Percentiles rank a stretch among this genome's conserved stretches.
Evolutionary conservation across 92 coral and sea anemone species (phyloP).

Genomic region (Heteractis magnifica): DNA sequence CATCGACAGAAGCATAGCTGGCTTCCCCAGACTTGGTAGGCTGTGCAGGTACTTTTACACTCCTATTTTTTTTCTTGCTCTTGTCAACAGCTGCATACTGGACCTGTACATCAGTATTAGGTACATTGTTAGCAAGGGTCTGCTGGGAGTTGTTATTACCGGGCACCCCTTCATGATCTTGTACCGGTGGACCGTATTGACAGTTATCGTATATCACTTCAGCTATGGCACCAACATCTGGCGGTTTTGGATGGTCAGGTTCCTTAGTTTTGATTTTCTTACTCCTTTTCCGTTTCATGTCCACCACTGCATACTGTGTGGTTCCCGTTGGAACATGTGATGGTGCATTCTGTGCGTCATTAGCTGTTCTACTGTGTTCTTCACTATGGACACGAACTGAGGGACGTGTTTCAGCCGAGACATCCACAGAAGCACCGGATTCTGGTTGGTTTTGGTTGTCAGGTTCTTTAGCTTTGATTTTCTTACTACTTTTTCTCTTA

Average conservation of each 20-base stretch:
- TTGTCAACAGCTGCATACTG: not conserved
- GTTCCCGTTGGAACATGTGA: not conserved
- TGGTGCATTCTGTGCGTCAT: not conserved
- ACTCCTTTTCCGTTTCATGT: too few relatives aligned
- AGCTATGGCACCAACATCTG: not conserved
- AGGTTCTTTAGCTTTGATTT: not conserved
- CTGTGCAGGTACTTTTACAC: not conserved
- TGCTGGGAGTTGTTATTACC: not conserved
- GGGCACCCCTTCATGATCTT: not conserved
- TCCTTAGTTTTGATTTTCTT: too few relatives aligned
- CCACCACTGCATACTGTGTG: not conserved
- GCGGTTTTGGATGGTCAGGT: too few relatives aligned
- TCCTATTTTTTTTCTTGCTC: not conserved
- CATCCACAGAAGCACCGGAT: not conserved
- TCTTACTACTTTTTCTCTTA: not conserved
- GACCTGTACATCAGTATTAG: not conserved
- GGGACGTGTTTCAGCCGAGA: not conserved
- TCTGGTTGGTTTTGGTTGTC: not conserved
- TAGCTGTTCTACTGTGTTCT: not conserved
- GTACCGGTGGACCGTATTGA: not conserved
- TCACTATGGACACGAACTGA: not conserved
- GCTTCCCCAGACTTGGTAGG: not conserved
- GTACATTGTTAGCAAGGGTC: not conserved
- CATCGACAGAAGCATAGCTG: not conserved
- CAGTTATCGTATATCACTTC: constrained; percentile 1